A percentile compares a stretch with the other conserved stretches of the same genome.
Conservation (phyloP, 2,888 invertebrate species). For the Monopis laevigella region DNA sequence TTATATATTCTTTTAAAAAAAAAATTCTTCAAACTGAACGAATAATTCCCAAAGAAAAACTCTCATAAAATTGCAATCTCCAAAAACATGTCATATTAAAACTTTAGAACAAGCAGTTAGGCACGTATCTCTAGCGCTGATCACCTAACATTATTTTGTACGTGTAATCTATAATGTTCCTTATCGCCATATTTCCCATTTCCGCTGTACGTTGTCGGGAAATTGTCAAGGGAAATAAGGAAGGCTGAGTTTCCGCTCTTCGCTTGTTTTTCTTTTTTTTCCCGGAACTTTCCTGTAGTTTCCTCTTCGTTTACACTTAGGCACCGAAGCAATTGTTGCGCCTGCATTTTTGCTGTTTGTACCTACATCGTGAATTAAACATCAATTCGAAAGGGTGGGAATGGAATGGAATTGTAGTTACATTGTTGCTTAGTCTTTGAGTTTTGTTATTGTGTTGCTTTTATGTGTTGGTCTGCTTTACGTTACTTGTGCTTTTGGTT, state of each 20-base stretch:
- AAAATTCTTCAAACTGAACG: too few species aligned
- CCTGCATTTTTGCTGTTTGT: constrained; percentile 10
- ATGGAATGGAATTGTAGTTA: constrained; percentile 5
- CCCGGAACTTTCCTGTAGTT: constrained; percentile 50
- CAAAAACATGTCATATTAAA: constrained; percentile 11
- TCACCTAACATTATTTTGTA: constrained; percentile 43
- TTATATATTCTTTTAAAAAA: too few species aligned
- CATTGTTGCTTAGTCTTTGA: too few species aligned
- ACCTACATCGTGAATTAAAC: constrained; percentile 53
- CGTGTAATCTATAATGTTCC: constrained; percentile 65
- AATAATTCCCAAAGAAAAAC: too few species aligned
- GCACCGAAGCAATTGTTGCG: constrained; percentile 27
- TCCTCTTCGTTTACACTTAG: constrained; percentile 64
- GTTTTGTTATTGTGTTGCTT: too few species aligned
- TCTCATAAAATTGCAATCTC: constrained; percentile 6
- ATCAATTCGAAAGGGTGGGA: constrained; percentile 51
- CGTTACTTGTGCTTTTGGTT: too few species aligned
- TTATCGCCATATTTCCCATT: constrained; percentile 69
- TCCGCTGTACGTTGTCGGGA: constrained; percentile 46
- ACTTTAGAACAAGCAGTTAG: constrained; percentile 12
- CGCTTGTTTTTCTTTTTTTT: constrained; percentile 42
- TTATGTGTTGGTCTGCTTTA: too few species aligned
- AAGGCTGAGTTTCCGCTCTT: constrained; percentile 62
- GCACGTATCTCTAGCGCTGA: constrained; percentile 37
- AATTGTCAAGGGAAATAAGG: constrained; percentile 65